Percentiles rank a stretch among this genome's conserved stretches.
Conservation (phyloP, 2,113 vertebrate species). For the Dromas ardeola region DNA sequence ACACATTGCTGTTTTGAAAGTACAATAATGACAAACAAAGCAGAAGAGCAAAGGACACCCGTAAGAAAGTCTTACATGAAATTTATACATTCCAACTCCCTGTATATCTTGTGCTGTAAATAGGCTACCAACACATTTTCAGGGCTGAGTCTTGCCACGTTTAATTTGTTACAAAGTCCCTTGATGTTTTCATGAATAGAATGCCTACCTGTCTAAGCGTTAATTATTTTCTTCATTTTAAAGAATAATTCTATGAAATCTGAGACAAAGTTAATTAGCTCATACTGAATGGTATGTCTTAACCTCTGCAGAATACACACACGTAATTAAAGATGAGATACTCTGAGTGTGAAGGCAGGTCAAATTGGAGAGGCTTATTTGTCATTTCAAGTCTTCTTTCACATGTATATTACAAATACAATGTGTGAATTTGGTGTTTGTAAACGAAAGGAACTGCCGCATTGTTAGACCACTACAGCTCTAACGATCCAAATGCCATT, state of each 20-base stretch:
- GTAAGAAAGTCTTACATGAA: background rate
- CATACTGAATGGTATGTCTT: background rate
- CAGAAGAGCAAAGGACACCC: background rate
- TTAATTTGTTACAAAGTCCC: background rate
- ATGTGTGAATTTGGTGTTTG: background rate
- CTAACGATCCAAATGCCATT: background rate
- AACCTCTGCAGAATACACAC: background rate
- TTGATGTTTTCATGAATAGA: background rate
- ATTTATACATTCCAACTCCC: background rate
- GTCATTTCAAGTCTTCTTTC: background rate
- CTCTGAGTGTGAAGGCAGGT: background rate
- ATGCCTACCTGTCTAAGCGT: background rate
- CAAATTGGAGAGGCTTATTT: background rate
- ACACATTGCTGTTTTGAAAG: background rate
- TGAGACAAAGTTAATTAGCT: background rate
- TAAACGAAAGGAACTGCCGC: background rate
- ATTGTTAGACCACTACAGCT: background rate
- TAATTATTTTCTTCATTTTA: background rate
- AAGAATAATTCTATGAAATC: background rate
- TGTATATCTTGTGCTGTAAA: background rate
- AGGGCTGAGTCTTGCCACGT: background rate
- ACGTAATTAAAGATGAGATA: background rate
- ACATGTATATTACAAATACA: background rate
- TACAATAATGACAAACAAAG: background rate
- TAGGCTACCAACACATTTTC: background rate